Conservation (phyloP, 2,888 invertebrate genomes). For the Rhingia campestris region DNA sequence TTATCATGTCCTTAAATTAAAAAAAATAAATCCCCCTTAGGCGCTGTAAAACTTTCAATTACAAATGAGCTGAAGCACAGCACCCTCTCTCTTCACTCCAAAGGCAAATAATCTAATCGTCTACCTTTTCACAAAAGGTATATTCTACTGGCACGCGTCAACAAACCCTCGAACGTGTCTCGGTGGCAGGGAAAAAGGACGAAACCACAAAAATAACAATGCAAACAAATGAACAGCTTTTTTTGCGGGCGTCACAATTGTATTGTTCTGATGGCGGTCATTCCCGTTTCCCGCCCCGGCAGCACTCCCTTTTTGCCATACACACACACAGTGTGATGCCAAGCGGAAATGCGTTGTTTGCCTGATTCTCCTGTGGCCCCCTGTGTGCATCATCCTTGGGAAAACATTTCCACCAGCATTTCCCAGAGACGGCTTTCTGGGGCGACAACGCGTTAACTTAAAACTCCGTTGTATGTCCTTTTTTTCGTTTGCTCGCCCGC, state of each 20-base stretch:
- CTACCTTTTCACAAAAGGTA: constrained; percentile 17
- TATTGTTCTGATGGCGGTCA: constrained; percentile 48
- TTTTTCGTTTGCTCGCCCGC: background rate
- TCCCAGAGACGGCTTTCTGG: background rate
- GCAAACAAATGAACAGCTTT: constrained; percentile 60
- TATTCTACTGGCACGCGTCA: constrained; percentile 35
- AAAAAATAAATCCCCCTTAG: background rate
- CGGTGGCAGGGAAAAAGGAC: constrained; percentile 14
- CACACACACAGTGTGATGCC: constrained; percentile 14
- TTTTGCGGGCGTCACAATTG: constrained; percentile 26
- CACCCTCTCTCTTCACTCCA: background rate
- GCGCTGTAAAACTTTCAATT: constrained; percentile 17
- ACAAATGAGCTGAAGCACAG: constrained; percentile 17
- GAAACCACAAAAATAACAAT: constrained; percentile 59
- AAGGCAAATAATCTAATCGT: constrained; percentile 28
- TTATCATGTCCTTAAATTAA: constrained; percentile 15
- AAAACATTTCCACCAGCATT: background rate
- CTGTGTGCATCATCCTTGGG: background rate
- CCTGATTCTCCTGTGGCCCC: background rate
- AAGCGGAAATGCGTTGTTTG: constrained; percentile 52
- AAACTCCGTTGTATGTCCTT: constrained; percentile 10
- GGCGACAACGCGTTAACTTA: constrained; percentile 47
- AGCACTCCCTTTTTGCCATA: constrained; percentile 28
- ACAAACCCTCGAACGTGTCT: constrained; percentile 6
- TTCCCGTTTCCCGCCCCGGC: constrained; percentile 20